Percentiles rank a stretch among this genome's conserved stretches.
Evolutionary conservation across 2,888 invertebrate genomes (phyloP).

Genomic region (Euplagia quadripunctaria): DNA sequence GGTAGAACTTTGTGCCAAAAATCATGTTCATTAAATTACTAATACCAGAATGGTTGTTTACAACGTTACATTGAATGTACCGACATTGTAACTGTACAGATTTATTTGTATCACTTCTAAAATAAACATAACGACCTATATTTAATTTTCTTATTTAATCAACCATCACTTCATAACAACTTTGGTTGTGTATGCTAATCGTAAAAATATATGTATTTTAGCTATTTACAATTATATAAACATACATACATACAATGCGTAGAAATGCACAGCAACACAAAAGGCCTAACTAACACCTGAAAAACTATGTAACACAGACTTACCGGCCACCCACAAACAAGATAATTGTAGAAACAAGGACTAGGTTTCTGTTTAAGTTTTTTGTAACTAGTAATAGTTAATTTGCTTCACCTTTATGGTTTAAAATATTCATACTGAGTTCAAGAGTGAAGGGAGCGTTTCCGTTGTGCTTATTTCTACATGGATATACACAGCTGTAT

Average conservation of each 20-base stretch:
- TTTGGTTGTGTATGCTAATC: constrained; percentile 88
- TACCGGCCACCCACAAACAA: constrained; percentile 79
- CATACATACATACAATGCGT: constrained; percentile 89
- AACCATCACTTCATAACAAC: constrained; percentile 88
- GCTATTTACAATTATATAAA: constrained; percentile 86
- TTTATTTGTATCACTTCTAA: constrained; percentile 77
- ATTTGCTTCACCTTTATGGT: constrained; percentile 19
- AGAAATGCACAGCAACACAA: constrained; percentile 87
- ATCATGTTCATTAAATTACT: constrained; percentile 81
- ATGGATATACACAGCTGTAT: constrained; percentile 43
- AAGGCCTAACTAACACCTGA: constrained; percentile 81
- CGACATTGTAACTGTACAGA: constrained; percentile 73
- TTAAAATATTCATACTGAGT: constrained; percentile 22
- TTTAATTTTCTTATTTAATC: constrained; percentile 85
- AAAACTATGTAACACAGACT: constrained; percentile 86
- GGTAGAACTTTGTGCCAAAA: constrained; percentile 71
- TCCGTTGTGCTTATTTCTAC: constrained; percentile 54
- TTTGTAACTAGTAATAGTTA: constrained; percentile 11
- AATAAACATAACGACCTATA: constrained; percentile 86
- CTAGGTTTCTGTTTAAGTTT: constrained; percentile 58
- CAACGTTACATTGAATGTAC: constrained; percentile 79
- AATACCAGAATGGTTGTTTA: constrained; percentile 85
- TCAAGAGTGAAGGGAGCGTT: constrained; percentile 32
- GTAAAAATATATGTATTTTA: constrained; percentile 87
- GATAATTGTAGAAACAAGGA: constrained; percentile 69